Conservation (phyloP, 92 coral and sea anemone genomes). For the Porites divaricata region DNA sequence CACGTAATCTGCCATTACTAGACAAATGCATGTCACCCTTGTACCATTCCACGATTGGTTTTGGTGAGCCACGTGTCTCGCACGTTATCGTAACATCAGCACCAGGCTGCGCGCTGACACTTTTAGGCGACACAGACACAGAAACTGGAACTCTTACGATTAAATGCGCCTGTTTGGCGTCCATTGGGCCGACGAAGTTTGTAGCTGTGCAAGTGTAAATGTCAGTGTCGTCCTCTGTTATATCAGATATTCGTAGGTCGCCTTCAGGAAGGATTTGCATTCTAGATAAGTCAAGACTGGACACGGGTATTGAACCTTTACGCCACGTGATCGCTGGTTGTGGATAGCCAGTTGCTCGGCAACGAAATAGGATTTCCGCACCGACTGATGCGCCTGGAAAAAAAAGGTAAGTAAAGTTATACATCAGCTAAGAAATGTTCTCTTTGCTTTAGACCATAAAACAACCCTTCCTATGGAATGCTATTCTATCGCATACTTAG, state of each 20-base stretch:
- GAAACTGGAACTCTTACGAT: slow-evolving; percentile 60
- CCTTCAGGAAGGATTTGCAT: slow-evolving; percentile 75
- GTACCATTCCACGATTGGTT: slow-evolving; percentile 85
- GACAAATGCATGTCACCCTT: slow-evolving; percentile 51
- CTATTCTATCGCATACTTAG: no score
- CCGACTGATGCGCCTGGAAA: slow-evolving; percentile 73
- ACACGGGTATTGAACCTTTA: slow-evolving; percentile 73
- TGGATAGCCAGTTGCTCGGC: slow-evolving; percentile 87
- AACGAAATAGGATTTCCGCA: slow-evolving; percentile 68
- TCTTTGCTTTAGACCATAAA: no score
- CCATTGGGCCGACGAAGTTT: slow-evolving; percentile 74
- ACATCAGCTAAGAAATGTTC: background rate
- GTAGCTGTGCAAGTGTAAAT: slow-evolving; percentile 84
- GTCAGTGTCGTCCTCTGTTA: slow-evolving; percentile 72
- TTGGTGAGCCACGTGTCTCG: slow-evolving; percentile 75
- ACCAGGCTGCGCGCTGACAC: slow-evolving; percentile 62
- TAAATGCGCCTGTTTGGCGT: slow-evolving; percentile 50
- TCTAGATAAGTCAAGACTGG: slow-evolving; percentile 68
- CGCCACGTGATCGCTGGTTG: slow-evolving; percentile 83
- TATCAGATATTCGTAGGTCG: slow-evolving; percentile 61
- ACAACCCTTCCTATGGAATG: no score
- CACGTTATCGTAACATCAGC: slow-evolving; percentile 68
- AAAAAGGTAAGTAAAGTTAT: background rate
- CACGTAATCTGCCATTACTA: slow-evolving; percentile 31
- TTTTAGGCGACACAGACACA: slow-evolving; percentile 51